Evolutionary conservation across 2,113 vertebrate species (phyloP).

Genomic region (Oxyruncus cristatus): DNA sequence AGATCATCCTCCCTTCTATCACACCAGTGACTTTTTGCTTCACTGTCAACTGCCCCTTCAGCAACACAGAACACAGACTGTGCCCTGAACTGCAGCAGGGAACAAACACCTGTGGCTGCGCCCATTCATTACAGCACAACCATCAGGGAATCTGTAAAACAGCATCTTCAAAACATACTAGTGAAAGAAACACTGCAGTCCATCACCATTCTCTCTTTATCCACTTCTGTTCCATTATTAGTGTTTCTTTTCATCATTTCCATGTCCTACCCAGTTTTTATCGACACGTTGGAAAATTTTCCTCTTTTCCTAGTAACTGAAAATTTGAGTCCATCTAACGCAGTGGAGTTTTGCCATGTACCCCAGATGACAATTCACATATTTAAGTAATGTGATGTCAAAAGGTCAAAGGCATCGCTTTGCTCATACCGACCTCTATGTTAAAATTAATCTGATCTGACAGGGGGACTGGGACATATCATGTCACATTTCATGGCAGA

Average conservation of each 20-base stretch:
- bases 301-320: background rate
- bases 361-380: background rate
- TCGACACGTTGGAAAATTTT: background rate
- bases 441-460: background rate
- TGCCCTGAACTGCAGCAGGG: background rate
- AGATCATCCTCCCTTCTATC: background rate
- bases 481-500: background rate
- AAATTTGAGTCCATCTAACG: background rate
- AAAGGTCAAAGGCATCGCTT: background rate
- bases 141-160: background rate
- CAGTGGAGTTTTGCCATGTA: background rate
- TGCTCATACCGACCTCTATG: background rate
- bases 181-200: background rate
- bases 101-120: background rate
- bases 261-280: background rate
- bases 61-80: accelerated
- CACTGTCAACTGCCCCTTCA: background rate
- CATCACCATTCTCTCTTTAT: background rate
- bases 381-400: background rate
- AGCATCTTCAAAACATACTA: background rate
- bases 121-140: background rate
- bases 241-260: background rate
- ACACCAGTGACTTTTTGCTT: background rate
- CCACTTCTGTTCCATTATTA: background rate
- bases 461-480: background rate